Evolutionary conservation across 2,888 invertebrate genomes (phyloP).

Genomic region (Rhynchonema sp.): DNA sequence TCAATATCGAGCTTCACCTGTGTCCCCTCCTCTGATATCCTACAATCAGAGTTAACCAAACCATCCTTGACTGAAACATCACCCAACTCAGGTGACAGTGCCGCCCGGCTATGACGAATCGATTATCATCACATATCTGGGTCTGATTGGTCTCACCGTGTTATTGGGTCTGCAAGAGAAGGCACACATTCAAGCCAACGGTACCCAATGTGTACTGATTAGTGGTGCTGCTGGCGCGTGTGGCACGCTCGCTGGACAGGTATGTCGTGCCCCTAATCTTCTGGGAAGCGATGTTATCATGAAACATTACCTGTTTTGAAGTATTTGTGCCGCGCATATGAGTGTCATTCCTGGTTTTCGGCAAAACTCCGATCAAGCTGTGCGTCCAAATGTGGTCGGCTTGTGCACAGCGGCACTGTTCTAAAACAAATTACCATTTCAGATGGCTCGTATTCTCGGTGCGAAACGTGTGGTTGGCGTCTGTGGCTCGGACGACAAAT

Average conservation of each 20-base stretch:
- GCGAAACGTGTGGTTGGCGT: constrained; percentile 29
- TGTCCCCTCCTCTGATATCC: too few species aligned
- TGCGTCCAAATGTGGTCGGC: too few species aligned
- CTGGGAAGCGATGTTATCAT: too few species aligned
- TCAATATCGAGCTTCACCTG: too few species aligned
- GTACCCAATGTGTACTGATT: constrained; percentile 28
- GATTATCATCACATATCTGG: constrained; percentile 17
- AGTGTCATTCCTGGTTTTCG: too few species aligned
- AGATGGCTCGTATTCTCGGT: constrained; percentile 11
- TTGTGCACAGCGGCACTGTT: too few species aligned
- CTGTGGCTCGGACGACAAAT: constrained; percentile 30
- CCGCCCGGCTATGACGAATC: background rate
- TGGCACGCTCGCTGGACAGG: constrained; percentile 31
- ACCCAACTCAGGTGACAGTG: background rate
- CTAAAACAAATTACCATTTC: background rate
- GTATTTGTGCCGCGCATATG: too few species aligned
- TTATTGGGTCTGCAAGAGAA: constrained; percentile 28
- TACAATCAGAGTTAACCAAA: too few species aligned
- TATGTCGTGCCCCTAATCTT: too few species aligned
- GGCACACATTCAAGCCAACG: constrained; percentile 11
- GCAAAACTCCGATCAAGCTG: too few species aligned
- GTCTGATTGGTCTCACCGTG: constrained; percentile 28
- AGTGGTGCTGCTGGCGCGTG: constrained; percentile 31
- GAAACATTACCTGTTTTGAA: too few species aligned
- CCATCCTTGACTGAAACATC: background rate